phyloP scores from a whole-genome alignment of 2,888 invertebrate genomes.

The Heliothis peltigera region DNA sequence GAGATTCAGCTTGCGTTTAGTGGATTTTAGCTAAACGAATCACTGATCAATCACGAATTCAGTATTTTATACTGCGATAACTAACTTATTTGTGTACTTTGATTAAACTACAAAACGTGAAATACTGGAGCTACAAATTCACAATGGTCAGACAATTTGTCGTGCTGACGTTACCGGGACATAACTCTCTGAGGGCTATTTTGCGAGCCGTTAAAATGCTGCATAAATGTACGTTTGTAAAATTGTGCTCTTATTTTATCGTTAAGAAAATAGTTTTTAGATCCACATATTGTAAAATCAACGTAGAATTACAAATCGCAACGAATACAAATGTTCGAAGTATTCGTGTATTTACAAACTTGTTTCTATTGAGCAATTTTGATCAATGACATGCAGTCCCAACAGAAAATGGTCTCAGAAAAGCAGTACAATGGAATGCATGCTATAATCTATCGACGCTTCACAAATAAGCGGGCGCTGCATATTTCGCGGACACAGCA shows the following conservation, averaged over 20 bases:
- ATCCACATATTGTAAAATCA: slow-evolving; percentile 23
- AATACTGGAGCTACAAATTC: slow-evolving; percentile 74
- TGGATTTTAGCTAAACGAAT: neutral
- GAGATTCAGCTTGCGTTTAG: too few species aligned
- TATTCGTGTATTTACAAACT: slow-evolving; percentile 19
- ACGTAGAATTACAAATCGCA: slow-evolving; percentile 9
- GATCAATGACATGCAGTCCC: slow-evolving; percentile 32
- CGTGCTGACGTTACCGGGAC: slow-evolving; percentile 74
- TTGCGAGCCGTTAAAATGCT: slow-evolving; percentile 75
- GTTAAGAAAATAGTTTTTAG: slow-evolving; percentile 44
- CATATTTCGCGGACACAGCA: slow-evolving; percentile 77
- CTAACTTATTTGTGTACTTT: slow-evolving; percentile 29
- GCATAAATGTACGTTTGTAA: slow-evolving; percentile 65
- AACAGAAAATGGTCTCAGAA: slow-evolving; percentile 30
- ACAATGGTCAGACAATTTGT: slow-evolving; percentile 82
- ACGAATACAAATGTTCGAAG: neutral
- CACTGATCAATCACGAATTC: neutral
- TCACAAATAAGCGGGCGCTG: slow-evolving; percentile 74
- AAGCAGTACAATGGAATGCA: slow-evolving; percentile 59
- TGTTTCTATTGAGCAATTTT: slow-evolving; percentile 19
- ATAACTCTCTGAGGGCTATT: slow-evolving; percentile 78
- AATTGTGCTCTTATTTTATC: slow-evolving; percentile 51
- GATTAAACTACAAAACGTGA: slow-evolving; percentile 63
- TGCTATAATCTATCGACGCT: slow-evolving; percentile 60
- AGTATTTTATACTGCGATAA: neutral